Conservation (phyloP, 2,888 invertebrate species). For the Drosophila mayaguana region DNA sequence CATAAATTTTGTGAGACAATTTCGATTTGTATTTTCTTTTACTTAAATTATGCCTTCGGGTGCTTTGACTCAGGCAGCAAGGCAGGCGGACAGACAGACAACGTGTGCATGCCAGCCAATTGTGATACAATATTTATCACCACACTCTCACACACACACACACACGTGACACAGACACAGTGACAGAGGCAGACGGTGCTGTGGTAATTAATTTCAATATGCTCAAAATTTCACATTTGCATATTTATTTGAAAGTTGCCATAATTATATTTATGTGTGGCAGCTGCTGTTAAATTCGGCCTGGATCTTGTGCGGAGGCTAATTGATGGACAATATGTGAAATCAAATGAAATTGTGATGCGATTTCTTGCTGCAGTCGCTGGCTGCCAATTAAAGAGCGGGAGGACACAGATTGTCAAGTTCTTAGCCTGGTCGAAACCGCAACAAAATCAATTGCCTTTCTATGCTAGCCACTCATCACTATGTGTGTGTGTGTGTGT, state of each 20-base stretch:
- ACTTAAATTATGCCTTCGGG: constrained; percentile 70
- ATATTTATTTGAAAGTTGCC: constrained; percentile 59
- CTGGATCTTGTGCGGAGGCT: constrained; percentile 22
- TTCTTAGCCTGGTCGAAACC: constrained; percentile 19
- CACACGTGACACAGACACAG: constrained; percentile 32
- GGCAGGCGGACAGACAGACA: constrained; percentile 5
- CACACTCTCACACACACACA: too few relatives aligned
- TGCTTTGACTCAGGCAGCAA: constrained; percentile 38
- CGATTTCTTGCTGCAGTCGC: constrained; percentile 9
- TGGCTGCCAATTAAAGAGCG: constrained; percentile 27
- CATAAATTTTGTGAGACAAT: constrained; percentile 77
- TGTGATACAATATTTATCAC: constrained; percentile 72
- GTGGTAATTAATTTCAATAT: constrained; percentile 78
- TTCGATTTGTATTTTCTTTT: constrained; percentile 78
- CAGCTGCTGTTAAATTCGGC: constrained; percentile 24
- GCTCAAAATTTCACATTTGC: constrained; percentile 42
- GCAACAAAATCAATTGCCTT: constrained; percentile 69
- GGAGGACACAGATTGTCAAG: constrained; percentile 14
- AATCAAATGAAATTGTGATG: constrained; percentile 47
- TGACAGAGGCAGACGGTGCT: constrained; percentile 67
- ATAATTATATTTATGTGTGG: constrained; percentile 75
- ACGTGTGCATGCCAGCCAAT: constrained; percentile 34
- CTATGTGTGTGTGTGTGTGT: not conserved
- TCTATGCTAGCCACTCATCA: constrained; percentile 42
- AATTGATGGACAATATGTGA: constrained; percentile 62